phyloP scores from a whole-genome alignment of 2,888 invertebrate species.

The Aleiodes testaceus region DNA sequence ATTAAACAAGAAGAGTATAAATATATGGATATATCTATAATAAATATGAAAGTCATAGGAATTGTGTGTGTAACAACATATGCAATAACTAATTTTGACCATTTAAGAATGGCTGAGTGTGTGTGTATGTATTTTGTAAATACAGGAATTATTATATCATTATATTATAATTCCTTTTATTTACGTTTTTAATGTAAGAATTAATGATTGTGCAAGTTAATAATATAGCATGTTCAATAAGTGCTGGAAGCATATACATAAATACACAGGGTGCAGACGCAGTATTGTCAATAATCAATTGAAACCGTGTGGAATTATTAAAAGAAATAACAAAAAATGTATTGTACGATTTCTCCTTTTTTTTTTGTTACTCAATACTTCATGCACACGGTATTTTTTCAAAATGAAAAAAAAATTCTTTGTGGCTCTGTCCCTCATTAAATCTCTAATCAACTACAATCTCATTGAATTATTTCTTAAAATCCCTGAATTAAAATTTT shows the following conservation, averaged over 20 bases:
- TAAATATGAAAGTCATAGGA: conserved; percentile 7
- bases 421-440: too few relatives aligned
- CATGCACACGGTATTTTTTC: too few relatives aligned
- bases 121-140: too few relatives aligned
- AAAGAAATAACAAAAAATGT: conserved; percentile 15
- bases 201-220: conserved; percentile 39
- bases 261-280: conserved; percentile 46
- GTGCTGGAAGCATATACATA: conserved; percentile 40
- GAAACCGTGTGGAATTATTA: conserved; percentile 3
- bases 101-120: too few relatives aligned
- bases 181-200: neutral
- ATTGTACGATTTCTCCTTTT: conserved; percentile 31
- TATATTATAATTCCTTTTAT: neutral
- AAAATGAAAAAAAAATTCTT: too few relatives aligned
- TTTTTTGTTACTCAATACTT: neutral
- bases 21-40: neutral
- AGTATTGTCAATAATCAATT: conserved; percentile 45
- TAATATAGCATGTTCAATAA: conserved; percentile 1
- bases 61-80: conserved; percentile 14
- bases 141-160: too few relatives aligned
- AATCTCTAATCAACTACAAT: too few relatives aligned
- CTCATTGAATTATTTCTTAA: too few relatives aligned
- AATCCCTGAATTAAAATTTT: too few relatives aligned
- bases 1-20: neutral
- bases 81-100: neutral